Evolutionary conservation across 2,888 invertebrate species (phyloP).

Genomic region (Torymus tubicola): DNA sequence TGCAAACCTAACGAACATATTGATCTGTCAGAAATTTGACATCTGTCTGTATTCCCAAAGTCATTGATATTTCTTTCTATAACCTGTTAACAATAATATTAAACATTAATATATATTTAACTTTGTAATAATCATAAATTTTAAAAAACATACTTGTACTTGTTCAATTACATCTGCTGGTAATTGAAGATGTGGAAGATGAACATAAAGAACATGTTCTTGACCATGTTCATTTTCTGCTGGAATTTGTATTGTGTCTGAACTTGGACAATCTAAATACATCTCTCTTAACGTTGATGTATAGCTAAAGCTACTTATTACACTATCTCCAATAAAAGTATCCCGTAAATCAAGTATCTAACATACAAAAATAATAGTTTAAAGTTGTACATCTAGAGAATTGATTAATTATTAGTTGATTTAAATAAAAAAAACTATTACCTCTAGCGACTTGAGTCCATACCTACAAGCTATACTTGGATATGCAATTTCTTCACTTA

Average conservation of each 20-base stretch:
- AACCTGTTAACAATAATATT: constrained; percentile 47
- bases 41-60: constrained; percentile 60
- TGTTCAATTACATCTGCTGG: neutral
- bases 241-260: constrained; percentile 60
- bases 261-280: constrained; percentile 77
- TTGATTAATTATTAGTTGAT: too few species aligned
- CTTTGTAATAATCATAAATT: neutral
- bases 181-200: constrained; percentile 17
- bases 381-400: too few species aligned
- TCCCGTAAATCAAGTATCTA: constrained; percentile 79
- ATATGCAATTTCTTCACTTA: constrained; percentile 86
- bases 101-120: neutral
- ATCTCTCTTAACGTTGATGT: constrained; percentile 78
- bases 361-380: constrained; percentile 43
- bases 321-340: constrained; percentile 80
- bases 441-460: constrained; percentile 82
- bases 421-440: constrained; percentile 63
- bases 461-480: constrained; percentile 85
- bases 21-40: constrained; percentile 70
- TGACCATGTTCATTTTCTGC: constrained; percentile 61
- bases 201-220: constrained; percentile 56
- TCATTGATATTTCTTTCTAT: constrained; percentile 39
- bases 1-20: constrained; percentile 70
- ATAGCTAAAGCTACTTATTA: constrained; percentile 80
- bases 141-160: constrained; percentile 41